phyloP scores from a whole-genome alignment of 1,140 invertebrate species.

The Megalonaias nervosa region DNA sequence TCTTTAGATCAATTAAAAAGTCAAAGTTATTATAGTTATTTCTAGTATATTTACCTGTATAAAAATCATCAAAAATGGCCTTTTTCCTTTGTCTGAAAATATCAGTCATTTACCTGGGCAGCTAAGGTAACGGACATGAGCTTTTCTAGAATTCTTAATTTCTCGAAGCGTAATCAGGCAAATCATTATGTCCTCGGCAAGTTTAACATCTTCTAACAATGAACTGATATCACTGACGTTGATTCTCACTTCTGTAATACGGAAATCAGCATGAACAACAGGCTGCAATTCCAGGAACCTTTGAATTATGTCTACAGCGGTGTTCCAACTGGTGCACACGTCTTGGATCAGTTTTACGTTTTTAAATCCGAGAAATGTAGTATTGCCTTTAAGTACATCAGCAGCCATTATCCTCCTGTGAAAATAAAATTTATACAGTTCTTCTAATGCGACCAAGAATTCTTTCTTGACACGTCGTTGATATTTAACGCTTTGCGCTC shows the following conservation, averaged over 20 bases:
- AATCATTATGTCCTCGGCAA: constrained; percentile 8
- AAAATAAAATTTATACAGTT: constrained; percentile 24
- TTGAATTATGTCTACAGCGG: constrained; percentile 13
- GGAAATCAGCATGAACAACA: constrained; percentile 9
- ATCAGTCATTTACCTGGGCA: neutral
- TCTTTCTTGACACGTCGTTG: neutral
- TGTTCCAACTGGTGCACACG: constrained; percentile 19
- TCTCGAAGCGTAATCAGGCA: neutral
- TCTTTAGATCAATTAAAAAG: too few species aligned
- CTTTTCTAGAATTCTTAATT: constrained; percentile 6
- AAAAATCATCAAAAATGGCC: neutral
- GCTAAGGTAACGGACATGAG: neutral
- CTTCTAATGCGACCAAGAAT: constrained; percentile 15
- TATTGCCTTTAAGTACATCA: constrained; percentile 7
- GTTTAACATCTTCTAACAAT: neutral
- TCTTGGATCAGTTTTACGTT: constrained; percentile 16
- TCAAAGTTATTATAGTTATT: neutral
- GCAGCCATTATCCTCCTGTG: constrained; percentile 17
- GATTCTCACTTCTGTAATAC: neutral
- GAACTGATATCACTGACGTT: neutral
- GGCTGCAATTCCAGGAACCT: constrained; percentile 14
- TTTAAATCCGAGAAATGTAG: constrained; percentile 8
- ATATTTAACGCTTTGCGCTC: constrained; percentile 12
- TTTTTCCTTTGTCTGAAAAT: neutral
- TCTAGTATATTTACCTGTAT: neutral